phyloP scores from a whole-genome alignment of 2,797 vertebrate genomes.

The Thalassophryne amazonica region DNA sequence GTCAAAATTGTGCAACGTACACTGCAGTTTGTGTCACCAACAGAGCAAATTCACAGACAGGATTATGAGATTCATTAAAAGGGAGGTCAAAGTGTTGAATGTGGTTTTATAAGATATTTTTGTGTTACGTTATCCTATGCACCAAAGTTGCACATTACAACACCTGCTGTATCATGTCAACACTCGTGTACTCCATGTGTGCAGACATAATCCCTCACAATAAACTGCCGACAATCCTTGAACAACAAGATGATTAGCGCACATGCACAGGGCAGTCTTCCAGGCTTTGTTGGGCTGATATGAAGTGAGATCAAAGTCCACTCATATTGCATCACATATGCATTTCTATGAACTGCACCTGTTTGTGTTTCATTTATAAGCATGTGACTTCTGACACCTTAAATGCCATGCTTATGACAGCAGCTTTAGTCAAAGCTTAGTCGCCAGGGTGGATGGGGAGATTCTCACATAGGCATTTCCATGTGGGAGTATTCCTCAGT shows the following conservation, averaged over 20 bases:
- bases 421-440: slow-evolving; percentile 43
- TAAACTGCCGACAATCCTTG: slow-evolving; percentile 32
- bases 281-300: slow-evolving; percentile 40
- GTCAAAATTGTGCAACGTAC: no score
- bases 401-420: slow-evolving; percentile 38
- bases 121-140: slow-evolving; percentile 5
- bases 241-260: slow-evolving; percentile 35
- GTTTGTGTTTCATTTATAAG: slow-evolving; percentile 9
- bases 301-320: slow-evolving; percentile 41
- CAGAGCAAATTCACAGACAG: no score
- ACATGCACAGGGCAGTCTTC: slow-evolving; percentile 24
- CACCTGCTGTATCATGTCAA: no score
- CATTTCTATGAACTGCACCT: slow-evolving; percentile 37
- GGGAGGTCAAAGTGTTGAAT: no score
- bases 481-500: background rate
- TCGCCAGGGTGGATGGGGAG: background rate
- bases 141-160: no score
- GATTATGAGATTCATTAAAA: no score
- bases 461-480: background rate
- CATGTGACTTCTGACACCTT: slow-evolving; percentile 12
- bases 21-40: no score
- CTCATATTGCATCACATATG: slow-evolving; percentile 46
- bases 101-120: no score
- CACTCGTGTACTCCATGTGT: no score
- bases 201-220: slow-evolving; percentile 65